Conservation (phyloP, 2,888 invertebrate genomes). For the Orchesellides sinensis region DNA sequence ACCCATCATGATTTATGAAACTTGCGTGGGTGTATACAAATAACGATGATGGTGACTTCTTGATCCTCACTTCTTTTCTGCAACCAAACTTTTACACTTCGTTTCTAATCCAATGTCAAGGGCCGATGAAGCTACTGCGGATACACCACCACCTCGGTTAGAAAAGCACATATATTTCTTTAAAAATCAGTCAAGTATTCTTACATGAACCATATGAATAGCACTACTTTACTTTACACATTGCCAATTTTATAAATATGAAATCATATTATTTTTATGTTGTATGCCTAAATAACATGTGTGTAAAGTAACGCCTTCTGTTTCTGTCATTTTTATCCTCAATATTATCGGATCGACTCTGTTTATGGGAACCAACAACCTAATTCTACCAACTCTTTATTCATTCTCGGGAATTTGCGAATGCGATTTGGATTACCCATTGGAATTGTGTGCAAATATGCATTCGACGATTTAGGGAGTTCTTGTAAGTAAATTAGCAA, state of each 20-base stretch:
- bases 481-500: not conserved
- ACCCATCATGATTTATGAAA: conserved; percentile 18
- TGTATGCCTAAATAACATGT: not conserved
- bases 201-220: not conserved
- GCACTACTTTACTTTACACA: not conserved
- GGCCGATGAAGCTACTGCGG: conserved; percentile 41
- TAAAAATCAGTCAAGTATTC: not conserved
- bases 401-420: no score
- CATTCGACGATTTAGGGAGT: not conserved
- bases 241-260: not conserved
- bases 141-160: conserved; percentile 47
- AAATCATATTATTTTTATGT: not conserved
- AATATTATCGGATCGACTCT: no score
- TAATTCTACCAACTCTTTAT: no score
- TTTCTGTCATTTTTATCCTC: no score
- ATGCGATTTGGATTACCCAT: no score
- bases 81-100: not conserved
- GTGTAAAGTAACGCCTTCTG: no score
- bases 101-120: conserved; percentile 51
- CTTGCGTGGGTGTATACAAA: conserved; percentile 8
- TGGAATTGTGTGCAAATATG: not conserved
- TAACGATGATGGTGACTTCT: conserved; percentile 1
- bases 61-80: not conserved
- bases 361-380: no score
- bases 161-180: not conserved